Conservation (phyloP, 2,888 invertebrate genomes). For the Chaitophorus viminalis region DNA sequence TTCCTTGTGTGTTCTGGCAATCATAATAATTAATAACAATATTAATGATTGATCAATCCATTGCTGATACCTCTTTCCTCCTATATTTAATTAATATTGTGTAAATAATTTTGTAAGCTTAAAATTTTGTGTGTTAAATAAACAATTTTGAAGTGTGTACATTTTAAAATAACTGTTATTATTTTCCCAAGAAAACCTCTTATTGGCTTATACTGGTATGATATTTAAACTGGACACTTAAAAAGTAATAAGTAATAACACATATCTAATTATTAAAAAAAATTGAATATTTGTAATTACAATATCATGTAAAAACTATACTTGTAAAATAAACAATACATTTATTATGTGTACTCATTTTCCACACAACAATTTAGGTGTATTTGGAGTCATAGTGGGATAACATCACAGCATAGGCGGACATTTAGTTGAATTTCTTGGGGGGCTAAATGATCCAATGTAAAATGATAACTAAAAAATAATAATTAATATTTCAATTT, state of each 20-base stretch:
- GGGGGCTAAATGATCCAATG: too few relatives aligned
- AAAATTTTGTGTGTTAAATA: slow-evolving; percentile 49
- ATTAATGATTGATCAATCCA: slow-evolving; percentile 22
- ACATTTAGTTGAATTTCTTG: too few relatives aligned
- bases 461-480: too few relatives aligned
- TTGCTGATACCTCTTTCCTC: slow-evolving; percentile 31
- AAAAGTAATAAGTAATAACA: too few relatives aligned
- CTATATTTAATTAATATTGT: slow-evolving; percentile 53
- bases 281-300: background rate
- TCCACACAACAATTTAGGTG: too few relatives aligned
- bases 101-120: slow-evolving; percentile 58
- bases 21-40: slow-evolving; percentile 45
- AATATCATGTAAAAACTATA: too few relatives aligned
- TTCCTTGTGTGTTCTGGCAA: slow-evolving; percentile 41
- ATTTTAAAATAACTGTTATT: slow-evolving; percentile 27
- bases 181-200: background rate
- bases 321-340: too few relatives aligned
- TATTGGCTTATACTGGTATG: too few relatives aligned
- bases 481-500: too few relatives aligned
- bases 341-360: too few relatives aligned
- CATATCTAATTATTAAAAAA: background rate
- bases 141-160: slow-evolving; percentile 51
- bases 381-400: too few relatives aligned
- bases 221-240: background rate
- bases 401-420: too few relatives aligned